Evolutionary conservation across 2,797 vertebrate species (phyloP), one percentile per base, ranked within the genome.

Genomic region (Ficedula albicollis): DNA sequence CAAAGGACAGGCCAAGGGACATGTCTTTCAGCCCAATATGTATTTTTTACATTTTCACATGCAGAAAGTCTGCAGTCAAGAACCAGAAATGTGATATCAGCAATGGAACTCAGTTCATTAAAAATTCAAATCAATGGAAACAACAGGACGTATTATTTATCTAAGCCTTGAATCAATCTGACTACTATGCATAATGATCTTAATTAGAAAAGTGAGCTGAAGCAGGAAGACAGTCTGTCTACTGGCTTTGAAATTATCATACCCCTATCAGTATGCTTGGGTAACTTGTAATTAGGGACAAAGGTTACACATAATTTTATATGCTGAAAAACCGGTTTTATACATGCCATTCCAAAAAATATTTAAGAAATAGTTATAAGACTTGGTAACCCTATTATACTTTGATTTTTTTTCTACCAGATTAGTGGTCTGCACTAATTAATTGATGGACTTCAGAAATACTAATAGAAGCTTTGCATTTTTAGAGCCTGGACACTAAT

Each of bases 201-300:
- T 93, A 95, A 96, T 97, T 95, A 96, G 95, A 93, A 96, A 96
- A 96, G 84, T 95, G 70, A 96, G 89, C 74, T 52, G 0, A 94
- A 96, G 94, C 72, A 92, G 89, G 95, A 96, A 95, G 93, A 96
- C 95, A 94, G 92, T 83, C 92, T 95, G 81, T 95, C 93, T 96
- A 87, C 94, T 96, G 87, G 63, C 91, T 93, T 90, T 77, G 87
- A 96, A 92, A 95, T 96, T 95, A 95, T 95, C 93, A 89, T 96
- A 78, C 27, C 41, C 93, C 92, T 97, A 95, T 97, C 96, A 94
- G 95, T 66, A 81, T 80, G 82, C 94, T 95, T 96, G 91, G 79
- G 94, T 95, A 96, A 96, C 94, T 69, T 93, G 87, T 95, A 95
- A 97, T 96, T 96, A 94, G 92, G 94, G 93, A 97, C 95, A 97